Conservation (phyloP, 1,140 invertebrate species). For the Meloidogyne exigua region DNA sequence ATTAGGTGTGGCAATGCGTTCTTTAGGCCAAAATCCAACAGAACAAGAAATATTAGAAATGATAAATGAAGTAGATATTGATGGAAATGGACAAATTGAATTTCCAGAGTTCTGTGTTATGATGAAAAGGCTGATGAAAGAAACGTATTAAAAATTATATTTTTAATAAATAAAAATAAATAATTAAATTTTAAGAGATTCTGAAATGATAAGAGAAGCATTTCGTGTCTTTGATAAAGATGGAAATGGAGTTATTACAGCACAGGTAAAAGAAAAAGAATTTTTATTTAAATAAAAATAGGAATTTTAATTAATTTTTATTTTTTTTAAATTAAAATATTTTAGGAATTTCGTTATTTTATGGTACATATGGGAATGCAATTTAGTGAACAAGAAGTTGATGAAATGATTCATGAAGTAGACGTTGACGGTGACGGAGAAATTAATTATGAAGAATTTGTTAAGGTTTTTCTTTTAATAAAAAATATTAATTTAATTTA, state of each 20-base stretch:
- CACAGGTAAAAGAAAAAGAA: slow-evolving; percentile 62
- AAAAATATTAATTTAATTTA: neutral
- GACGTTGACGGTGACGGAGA: slow-evolving; percentile 74
- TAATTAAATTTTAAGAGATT: slow-evolving; percentile 35
- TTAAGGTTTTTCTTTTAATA: neutral
- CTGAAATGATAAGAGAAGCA: slow-evolving; percentile 64
- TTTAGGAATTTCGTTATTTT: slow-evolving; percentile 82
- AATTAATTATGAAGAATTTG: slow-evolving; percentile 63
- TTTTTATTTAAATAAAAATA: no score
- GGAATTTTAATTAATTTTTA: no score
- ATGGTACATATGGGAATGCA: slow-evolving; percentile 99
- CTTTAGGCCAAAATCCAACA: slow-evolving; percentile 96
- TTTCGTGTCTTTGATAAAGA: slow-evolving; percentile 64
- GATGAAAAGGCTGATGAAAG: slow-evolving; percentile 65
- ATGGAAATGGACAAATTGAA: slow-evolving; percentile 93
- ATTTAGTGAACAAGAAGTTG: slow-evolving; percentile 79
- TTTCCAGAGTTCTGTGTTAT: slow-evolving; percentile 76
- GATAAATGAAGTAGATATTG: slow-evolving; percentile 91
- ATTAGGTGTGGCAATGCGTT: slow-evolving; percentile 97
- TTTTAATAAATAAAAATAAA: neutral
- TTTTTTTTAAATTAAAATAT: neutral
- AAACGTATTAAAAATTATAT: slow-evolving; percentile 36
- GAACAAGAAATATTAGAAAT: slow-evolving; percentile 97
- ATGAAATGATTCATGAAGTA: slow-evolving; percentile 40
- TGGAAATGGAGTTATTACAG: slow-evolving; percentile 75